A percentile compares a stretch with the other conserved stretches of the same genome.
Conservation (phyloP, 2,888 invertebrate genomes). For the Andrena trimmerana region DNA sequence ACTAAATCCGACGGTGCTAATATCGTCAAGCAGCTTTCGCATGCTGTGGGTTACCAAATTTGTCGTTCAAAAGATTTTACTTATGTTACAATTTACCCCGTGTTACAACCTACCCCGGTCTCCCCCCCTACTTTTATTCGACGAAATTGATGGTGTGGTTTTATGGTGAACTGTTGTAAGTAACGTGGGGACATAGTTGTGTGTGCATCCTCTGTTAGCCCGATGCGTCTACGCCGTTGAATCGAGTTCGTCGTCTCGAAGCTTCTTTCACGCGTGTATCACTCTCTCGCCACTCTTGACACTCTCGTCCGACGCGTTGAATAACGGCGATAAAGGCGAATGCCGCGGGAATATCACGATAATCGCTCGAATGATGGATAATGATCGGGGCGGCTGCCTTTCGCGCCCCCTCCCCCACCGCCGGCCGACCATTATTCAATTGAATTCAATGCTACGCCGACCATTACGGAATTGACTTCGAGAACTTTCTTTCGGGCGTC, state of each 20-base stretch:
- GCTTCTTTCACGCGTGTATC: slow-evolving; percentile 68
- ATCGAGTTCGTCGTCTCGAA: slow-evolving; percentile 65
- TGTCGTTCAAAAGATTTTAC: too few species aligned
- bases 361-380: slow-evolving; percentile 81
- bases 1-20: too few species aligned
- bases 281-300: slow-evolving; percentile 67
- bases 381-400: slow-evolving; percentile 83
- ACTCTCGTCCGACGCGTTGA: slow-evolving; percentile 70
- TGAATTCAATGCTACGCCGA: slow-evolving; percentile 84
- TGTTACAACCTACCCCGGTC: too few species aligned
- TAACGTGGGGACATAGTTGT: too few species aligned
- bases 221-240: background rate
- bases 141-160: too few species aligned
- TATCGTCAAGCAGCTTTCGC: too few species aligned
- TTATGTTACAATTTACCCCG: too few species aligned
- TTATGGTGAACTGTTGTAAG: too few species aligned
- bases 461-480: slow-evolving; percentile 85
- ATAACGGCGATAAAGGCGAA: slow-evolving; percentile 78
- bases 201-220: too few species aligned
- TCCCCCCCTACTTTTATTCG: too few species aligned
- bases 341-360: slow-evolving; percentile 80
- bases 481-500: slow-evolving; percentile 85
- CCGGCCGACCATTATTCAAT: slow-evolving; percentile 82
- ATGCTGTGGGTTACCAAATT: too few species aligned
- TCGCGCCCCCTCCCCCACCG: slow-evolving; percentile 71